Percentiles rank a stretch among this genome's conserved stretches.
Conservation (phyloP, 2,888 invertebrate genomes). For the Rhodophaea formosa region DNA sequence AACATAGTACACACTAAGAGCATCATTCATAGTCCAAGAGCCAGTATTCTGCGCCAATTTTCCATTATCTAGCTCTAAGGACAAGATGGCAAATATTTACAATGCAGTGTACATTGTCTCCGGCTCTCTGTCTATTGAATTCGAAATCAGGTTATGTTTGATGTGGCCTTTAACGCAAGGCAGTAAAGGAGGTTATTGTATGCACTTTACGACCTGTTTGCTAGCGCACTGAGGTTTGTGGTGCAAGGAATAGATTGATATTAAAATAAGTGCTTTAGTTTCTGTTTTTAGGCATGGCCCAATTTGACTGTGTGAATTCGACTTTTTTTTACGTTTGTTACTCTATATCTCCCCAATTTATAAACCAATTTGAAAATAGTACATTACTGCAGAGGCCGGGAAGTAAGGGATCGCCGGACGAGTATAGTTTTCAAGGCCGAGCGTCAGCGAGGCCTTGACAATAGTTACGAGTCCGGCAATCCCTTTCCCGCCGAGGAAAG, state of each 20-base stretch:
- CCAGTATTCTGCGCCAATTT: constrained; percentile 59
- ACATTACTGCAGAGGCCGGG: no score
- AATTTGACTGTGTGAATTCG: no score
- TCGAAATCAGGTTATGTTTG: constrained; percentile 37
- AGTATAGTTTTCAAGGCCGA: no score
- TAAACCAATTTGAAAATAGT: no score
- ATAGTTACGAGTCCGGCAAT: no score
- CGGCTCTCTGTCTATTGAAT: constrained; percentile 46
- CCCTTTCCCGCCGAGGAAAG: no score
- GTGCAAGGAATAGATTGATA: background rate
- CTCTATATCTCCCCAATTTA: no score
- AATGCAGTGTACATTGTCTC: constrained; percentile 53
- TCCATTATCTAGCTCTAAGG: constrained; percentile 55
- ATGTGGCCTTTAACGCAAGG: constrained; percentile 30
- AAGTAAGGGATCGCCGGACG: no score
- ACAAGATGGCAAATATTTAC: constrained; percentile 58
- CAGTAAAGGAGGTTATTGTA: constrained; percentile 36
- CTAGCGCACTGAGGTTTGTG: constrained; percentile 20
- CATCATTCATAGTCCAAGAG: constrained; percentile 57
- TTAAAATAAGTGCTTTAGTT: background rate
- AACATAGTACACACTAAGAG: constrained; percentile 18
- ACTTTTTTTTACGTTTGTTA: no score
- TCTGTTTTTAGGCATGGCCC: background rate
- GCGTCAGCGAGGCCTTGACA: no score
- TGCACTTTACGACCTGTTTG: constrained; percentile 23